Evolutionary conservation across 2,113 vertebrate species (phyloP).

Genomic region (Stigmatopora argus): DNA sequence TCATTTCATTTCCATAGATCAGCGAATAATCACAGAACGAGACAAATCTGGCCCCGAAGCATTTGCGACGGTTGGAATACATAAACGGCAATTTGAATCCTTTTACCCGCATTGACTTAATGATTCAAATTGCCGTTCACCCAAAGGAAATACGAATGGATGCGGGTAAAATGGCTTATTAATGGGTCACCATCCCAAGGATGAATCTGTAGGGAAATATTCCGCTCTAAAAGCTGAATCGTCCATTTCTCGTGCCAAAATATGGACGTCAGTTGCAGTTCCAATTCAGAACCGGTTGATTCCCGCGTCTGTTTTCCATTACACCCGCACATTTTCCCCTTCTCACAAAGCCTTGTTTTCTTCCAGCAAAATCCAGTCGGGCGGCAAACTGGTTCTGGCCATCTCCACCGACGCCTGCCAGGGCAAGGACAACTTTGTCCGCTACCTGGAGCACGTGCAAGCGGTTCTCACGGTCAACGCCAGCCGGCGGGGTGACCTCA

Average conservation of each 20-base stretch:
- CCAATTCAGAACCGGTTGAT: background rate
- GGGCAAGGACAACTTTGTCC: conserved; percentile 94
- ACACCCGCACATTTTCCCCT: background rate
- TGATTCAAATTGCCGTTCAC: no score
- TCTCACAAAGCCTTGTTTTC: conserved; percentile 1
- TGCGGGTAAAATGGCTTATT: no score
- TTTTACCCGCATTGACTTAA: no score
- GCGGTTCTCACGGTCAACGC: conserved; percentile 91
- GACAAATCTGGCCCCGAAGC: no score
- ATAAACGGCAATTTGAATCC: no score
- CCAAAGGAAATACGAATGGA: no score
- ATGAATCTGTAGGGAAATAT: no score
- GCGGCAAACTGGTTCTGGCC: conserved; percentile 80
- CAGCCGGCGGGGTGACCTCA: conserved; percentile 88
- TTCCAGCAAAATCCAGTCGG: conserved; percentile 84
- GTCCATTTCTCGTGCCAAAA: background rate
- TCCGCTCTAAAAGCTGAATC: background rate
- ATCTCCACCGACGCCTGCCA: conserved; percentile 86
- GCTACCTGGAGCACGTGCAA: conserved; percentile 96
- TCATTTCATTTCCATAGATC: no score
- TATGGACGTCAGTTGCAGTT: background rate
- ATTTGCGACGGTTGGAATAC: no score
- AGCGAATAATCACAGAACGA: no score
- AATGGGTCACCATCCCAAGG: no score
- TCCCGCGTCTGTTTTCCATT: background rate